These are phyloP conservation scores for Cephalopachus bancanus DNA, from an alignment of 2,797 vertebrate genomes.

Conservation along the genomic window DNA sequence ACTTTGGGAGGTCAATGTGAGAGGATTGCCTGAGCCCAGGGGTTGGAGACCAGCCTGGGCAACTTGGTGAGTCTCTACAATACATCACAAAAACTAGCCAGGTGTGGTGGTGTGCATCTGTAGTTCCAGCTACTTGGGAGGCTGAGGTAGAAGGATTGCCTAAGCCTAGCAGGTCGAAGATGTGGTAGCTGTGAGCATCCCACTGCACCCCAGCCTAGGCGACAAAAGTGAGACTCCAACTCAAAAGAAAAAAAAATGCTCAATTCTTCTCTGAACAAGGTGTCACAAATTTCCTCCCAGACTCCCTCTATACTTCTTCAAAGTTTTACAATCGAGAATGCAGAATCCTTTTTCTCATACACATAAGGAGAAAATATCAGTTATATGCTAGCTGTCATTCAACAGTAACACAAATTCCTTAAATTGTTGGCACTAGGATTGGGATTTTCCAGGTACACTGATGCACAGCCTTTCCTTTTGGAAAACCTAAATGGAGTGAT, in stretches of 20 bases:
- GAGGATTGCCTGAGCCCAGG: too few species aligned
- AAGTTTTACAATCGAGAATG: not conserved
- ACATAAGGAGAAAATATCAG: not conserved
- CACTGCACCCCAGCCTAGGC: too few species aligned
- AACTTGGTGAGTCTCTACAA: too few species aligned
- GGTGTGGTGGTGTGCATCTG: too few species aligned
- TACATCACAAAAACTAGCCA: too few species aligned
- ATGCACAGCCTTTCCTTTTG: not conserved
- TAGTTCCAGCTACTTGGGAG: too few species aligned
- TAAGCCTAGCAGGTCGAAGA: too few species aligned
- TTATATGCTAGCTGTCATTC: not conserved
- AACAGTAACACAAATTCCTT: not conserved
- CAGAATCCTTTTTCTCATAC: not conserved
- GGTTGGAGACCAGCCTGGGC: too few species aligned
- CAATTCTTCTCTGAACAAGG: conserved; percentile 33
- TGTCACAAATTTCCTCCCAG: not conserved
- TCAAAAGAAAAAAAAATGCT: not conserved
- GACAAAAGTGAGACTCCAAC: too few species aligned
- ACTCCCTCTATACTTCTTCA: not conserved
- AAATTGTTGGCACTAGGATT: not conserved
- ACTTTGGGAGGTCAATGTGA: too few species aligned
- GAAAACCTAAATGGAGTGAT: not conserved
- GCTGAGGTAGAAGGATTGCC: too few species aligned
- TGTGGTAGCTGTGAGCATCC: too few species aligned
- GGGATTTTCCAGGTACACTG: not conserved